Evolutionary conservation across 2,888 invertebrate species (phyloP).

Genomic region (Dioctria rufipes): DNA sequence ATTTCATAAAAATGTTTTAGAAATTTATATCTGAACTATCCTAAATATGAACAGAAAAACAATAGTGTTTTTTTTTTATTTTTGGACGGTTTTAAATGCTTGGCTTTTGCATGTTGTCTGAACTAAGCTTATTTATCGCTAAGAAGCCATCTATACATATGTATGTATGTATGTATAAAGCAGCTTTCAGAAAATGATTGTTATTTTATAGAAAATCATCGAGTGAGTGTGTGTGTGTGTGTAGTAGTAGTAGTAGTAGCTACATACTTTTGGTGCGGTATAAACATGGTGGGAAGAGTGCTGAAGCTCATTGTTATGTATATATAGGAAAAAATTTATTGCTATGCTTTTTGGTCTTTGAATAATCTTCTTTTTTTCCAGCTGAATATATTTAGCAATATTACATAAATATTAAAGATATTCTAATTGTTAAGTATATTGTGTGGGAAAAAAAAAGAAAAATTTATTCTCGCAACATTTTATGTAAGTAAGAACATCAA

Average conservation of each 20-base stretch:
- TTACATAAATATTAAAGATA: no score
- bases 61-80: not conserved
- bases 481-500: no score
- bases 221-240: no score
- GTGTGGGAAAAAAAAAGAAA: no score
- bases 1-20: conserved; percentile 10
- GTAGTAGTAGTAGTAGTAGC: no score
- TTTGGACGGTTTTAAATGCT: conserved; percentile 45
- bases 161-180: not conserved
- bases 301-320: conserved; percentile 32
- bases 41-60: conserved; percentile 14
- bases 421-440: no score
- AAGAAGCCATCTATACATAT: not conserved
- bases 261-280: conserved; percentile 25
- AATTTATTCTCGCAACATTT: no score
- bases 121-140: conserved; percentile 19
- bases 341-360: conserved; percentile 33
- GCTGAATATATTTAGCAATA: conserved; percentile 14
- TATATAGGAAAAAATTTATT: conserved; percentile 25
- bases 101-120: conserved; percentile 15
- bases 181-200: conserved; percentile 38
- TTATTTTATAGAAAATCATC: conserved; percentile 38
- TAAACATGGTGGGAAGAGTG: conserved; percentile 43
- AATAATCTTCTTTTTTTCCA: conserved; percentile 14
- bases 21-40: conserved; percentile 1